Evolutionary conservation across 2,888 invertebrate genomes (phyloP).

Genomic region (Blastobasis adustella): DNA sequence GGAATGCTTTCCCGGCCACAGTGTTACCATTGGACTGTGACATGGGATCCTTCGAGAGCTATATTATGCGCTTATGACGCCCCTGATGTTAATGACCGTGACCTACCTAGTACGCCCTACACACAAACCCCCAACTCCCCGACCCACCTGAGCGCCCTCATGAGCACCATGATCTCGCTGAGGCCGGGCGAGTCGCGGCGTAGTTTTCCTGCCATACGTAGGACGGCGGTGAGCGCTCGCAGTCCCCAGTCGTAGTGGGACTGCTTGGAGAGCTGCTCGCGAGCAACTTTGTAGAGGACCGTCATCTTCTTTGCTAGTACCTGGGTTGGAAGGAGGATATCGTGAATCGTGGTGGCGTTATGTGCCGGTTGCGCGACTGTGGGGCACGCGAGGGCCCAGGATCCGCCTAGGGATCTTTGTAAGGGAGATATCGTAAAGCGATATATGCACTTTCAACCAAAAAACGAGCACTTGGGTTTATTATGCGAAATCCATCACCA

Average conservation of each 20-base stretch:
- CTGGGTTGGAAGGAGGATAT: conserved; percentile 18
- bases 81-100: too few species aligned
- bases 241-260: conserved; percentile 96
- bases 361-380: neutral
- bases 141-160: conserved; percentile 84
- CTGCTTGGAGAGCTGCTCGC: conserved; percentile 93
- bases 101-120: too few species aligned
- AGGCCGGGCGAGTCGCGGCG: conserved; percentile 86
- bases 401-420: too few species aligned
- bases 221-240: conserved; percentile 91
- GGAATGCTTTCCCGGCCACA: too few species aligned
- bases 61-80: too few species aligned
- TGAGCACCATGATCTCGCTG: conserved; percentile 89
- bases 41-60: too few species aligned
- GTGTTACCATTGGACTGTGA: too few species aligned
- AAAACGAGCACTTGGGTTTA: too few species aligned
- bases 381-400: neutral
- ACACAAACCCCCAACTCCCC: neutral
- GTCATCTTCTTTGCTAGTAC: conserved; percentile 95
- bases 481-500: too few species aligned
- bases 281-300: conserved; percentile 88
- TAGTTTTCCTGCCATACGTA: conserved; percentile 93
- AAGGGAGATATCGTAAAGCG: too few species aligned
- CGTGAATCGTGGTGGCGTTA: neutral
- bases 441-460: too few species aligned